Evolutionary conservation across 2,888 invertebrate genomes (phyloP), one percentile per base, ranked within the genome.

Genomic region (Polymixis lichenea): DNA sequence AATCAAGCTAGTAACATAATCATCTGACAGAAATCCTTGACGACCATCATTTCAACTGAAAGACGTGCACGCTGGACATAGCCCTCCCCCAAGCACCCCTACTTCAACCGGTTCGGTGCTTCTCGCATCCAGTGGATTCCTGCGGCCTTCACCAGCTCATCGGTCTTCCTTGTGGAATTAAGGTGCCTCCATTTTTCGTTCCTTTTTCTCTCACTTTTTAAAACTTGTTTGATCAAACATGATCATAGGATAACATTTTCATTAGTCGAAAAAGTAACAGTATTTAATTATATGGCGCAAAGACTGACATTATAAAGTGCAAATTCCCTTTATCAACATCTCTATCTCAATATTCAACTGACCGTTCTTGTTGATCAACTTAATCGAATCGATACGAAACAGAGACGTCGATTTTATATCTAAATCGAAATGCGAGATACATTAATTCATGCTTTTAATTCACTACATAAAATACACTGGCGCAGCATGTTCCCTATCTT

Each of bases 401-500:
- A 81, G 79, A 88, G 89, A 88, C 79, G 85, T 88, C 82, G 75
- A 87, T 84, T 90, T 87, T 89, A 88, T 86, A 88, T 87, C 87
- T 89, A 87, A 90, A 90, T 90, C 83, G 83, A 89, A 86, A 88
- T 75, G 83, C 88, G 61, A 86, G 85, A 80, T 86, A 88, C 89
- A 88, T 91, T 89, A 89, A 90, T 90, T 91, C 87, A 84, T 87
- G 86, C 86, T 88, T 92, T 91, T 90, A 91, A 92, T 91, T 89
- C 88, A 81, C 78, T 80, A 83, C 87, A 90, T 91, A 92, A 90
- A 92, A 91, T 88, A 88, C 88, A 86, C 83, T 82, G 81, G 84
- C 62, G 72, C 89, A 93, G 87, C 88, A 75, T 93, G 87, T 78
- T 83, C 93, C 75, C 92, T 90, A 91, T 92, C 95, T 95, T 94